phyloP scores from a whole-genome alignment of 2,797 vertebrate species.

The Lacerta viridis region DNA sequence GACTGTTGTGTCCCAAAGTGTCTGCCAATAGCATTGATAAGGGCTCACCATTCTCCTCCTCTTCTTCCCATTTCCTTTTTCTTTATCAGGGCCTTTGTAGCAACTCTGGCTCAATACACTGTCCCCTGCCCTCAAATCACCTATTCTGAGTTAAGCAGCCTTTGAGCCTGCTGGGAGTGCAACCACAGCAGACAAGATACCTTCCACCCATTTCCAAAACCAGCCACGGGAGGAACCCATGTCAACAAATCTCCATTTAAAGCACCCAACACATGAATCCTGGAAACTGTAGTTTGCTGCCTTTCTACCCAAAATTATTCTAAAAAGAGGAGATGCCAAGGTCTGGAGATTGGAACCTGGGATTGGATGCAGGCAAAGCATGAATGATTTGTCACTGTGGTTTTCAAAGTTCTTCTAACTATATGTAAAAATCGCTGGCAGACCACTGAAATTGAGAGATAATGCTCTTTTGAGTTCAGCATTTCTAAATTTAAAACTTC shows the following conservation, averaged over 20 bases:
- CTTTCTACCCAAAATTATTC: not conserved
- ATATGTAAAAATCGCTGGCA: not conserved
- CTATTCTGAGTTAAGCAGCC: not conserved
- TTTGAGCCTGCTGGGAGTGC: not conserved
- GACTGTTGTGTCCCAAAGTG: not conserved
- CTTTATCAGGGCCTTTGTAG: not conserved
- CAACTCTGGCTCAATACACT: not conserved
- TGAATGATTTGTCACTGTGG: not conserved
- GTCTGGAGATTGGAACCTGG: not conserved
- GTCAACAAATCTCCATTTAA: not conserved
- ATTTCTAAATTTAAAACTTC: not conserved
- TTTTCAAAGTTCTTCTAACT: not conserved
- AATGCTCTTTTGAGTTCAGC: not conserved
- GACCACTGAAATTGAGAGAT: not conserved
- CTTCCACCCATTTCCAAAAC: not conserved
- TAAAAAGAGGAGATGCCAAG: not conserved
- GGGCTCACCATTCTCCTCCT: not conserved
- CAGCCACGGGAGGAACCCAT: not conserved
- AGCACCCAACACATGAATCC: not conserved
- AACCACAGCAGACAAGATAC: not conserved
- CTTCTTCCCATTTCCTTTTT: no score
- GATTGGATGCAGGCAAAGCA: not conserved
- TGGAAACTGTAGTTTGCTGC: not conserved
- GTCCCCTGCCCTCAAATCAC: not conserved
- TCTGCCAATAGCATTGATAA: not conserved